Evolutionary conservation across 1,140 invertebrate species (phyloP).

Genomic region (Oryzaephilus surinamensis): DNA sequence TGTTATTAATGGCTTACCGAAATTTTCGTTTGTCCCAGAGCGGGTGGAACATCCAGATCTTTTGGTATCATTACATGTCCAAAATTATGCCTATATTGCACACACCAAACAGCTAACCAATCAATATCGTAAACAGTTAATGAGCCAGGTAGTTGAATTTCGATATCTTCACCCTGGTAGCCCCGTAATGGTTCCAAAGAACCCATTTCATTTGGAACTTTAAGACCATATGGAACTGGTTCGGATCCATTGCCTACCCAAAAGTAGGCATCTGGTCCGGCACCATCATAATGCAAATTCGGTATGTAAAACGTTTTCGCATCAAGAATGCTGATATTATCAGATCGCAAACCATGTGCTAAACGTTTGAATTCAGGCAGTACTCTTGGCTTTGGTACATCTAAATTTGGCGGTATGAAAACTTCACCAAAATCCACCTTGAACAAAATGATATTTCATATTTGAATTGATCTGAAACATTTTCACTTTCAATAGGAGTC

Average conservation of each 20-base stretch:
- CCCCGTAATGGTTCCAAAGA: slow-evolving; percentile 66
- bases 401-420: slow-evolving; percentile 60
- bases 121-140: slow-evolving; percentile 85
- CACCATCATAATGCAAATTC: slow-evolving; percentile 84
- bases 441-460: no score
- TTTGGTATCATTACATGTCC: slow-evolving; percentile 82
- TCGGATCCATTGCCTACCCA: slow-evolving; percentile 81
- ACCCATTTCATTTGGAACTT: slow-evolving; percentile 81
- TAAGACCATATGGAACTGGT: slow-evolving; percentile 70
- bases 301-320: slow-evolving; percentile 88
- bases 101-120: slow-evolving; percentile 85
- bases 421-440: slow-evolving; percentile 82
- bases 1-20: slow-evolving; percentile 51
- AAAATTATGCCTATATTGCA: slow-evolving; percentile 77
- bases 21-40: slow-evolving; percentile 77
- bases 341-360: slow-evolving; percentile 77
- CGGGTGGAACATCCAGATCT: slow-evolving; percentile 80
- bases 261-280: slow-evolving; percentile 82
- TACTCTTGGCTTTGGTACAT: slow-evolving; percentile 62
- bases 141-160: slow-evolving; percentile 73
- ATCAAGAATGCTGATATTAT: slow-evolving; percentile 82
- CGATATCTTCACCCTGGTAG: slow-evolving; percentile 85
- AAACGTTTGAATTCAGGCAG: slow-evolving; percentile 75
- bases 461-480: no score
- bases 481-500: no score